Conservation (phyloP, 2,888 invertebrate genomes). For the Nemapogon koenigi region DNA sequence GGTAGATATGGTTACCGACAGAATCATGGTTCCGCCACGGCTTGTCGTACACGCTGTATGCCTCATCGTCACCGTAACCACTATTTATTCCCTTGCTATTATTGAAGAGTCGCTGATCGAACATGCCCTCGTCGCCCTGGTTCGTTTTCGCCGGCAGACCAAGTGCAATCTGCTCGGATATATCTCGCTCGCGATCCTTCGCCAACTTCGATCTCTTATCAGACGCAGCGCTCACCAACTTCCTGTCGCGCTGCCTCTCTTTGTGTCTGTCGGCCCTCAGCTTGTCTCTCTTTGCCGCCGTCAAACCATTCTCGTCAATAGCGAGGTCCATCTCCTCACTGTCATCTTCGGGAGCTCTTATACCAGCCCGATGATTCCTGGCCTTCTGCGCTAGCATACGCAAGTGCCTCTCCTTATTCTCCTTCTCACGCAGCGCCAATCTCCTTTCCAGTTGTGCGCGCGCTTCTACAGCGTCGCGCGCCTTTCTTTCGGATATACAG, state of each 20-base stretch:
- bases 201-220: slow-evolving; percentile 90
- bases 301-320: slow-evolving; percentile 34
- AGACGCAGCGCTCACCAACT: slow-evolving; percentile 91
- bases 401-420: slow-evolving; percentile 95
- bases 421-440: slow-evolving; percentile 96
- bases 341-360: slow-evolving; percentile 43
- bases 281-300: slow-evolving; percentile 83
- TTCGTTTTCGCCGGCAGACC: slow-evolving; percentile 86
- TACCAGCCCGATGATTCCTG: slow-evolving; percentile 91
- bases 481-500: slow-evolving; percentile 96
- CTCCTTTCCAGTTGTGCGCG: slow-evolving; percentile 95
- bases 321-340: slow-evolving; percentile 35
- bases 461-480: slow-evolving; percentile 96
- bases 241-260: slow-evolving; percentile 91
- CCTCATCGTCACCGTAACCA: slow-evolving; percentile 94
- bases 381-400: slow-evolving; percentile 93
- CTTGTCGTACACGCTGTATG: slow-evolving; percentile 97
- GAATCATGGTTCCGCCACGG: slow-evolving; percentile 94
- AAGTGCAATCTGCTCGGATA: slow-evolving; percentile 97
- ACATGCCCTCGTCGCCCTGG: slow-evolving; percentile 79
- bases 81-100: slow-evolving; percentile 92
- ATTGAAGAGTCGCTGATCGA: slow-evolving; percentile 96
- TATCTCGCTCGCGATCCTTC: slow-evolving; percentile 92
- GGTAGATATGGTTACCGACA: slow-evolving; percentile 87
- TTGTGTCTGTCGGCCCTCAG: slow-evolving; percentile 87